Base-by-base conservation (phyloP, 1,140 invertebrate genomes). In the Sycophila sp. region DNA sequence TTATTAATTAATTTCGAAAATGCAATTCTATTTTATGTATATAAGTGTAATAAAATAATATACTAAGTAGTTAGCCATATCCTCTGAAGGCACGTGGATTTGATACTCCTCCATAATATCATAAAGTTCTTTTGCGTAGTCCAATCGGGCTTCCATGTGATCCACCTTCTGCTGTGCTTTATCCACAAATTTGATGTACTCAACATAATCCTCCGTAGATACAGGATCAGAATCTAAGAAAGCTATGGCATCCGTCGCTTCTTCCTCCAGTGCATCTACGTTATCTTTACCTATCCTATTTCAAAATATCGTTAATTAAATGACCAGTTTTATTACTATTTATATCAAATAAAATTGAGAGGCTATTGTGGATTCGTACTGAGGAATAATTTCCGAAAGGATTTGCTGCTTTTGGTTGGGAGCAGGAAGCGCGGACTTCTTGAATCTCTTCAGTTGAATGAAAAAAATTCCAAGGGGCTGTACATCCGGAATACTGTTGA, bases 111-210 rank as follows among this genome's bases (percentile, higher is more conserved):
- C 91, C 73, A 92, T 92, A 6, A 93, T 88, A 51, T 92, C 88
- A 77, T 93, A 91, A 59, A 93, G 80, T 73, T 94, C 91, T 77
- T 92, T 92, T 1, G 91, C 88, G 77, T 93, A 90, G 74, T 92
- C 89, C 4, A 92, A 81, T 53, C 89, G 86, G 19, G 78, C 78
- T 77, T 93, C 91, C 77, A 94, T 85, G 1, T 86, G 83, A 42
- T 92, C 89, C 30, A 92, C 87, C 82, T 88, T 88, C 28, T 82
- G 76, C 67, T 87, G 85, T 30, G 91, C 87, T 55, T 88, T 83
- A 65, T 94, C 92, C 1, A 94, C 77, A 78, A 92, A 94, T 22
- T 88, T 88, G 1, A 94, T 86, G 72, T 90, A 91, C 32, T 87
- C 83, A 0, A 93, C 93, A 76, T 89, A 91, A 64, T 93, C 91